phyloP scores from a whole-genome alignment of 2,888 invertebrate species.

The Notodonta dromedarius region DNA sequence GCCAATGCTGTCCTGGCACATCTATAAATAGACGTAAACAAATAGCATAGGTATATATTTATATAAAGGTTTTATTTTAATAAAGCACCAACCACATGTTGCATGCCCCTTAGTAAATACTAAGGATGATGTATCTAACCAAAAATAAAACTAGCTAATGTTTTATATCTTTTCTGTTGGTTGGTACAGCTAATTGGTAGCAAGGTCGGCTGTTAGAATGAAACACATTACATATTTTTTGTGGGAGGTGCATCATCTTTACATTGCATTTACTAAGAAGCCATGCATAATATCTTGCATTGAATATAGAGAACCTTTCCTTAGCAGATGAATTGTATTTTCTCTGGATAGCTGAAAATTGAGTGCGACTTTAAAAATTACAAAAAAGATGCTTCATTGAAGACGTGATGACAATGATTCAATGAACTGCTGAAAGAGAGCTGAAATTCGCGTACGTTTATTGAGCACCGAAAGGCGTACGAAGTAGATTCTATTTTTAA shows the following conservation, averaged over 20 bases:
- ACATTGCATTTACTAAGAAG: too few species aligned
- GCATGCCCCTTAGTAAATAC: too few species aligned
- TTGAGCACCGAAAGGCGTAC: neutral
- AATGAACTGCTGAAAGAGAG: conserved; percentile 1
- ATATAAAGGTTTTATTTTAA: too few species aligned
- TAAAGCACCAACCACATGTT: too few species aligned
- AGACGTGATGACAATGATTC: neutral
- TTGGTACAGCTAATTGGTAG: too few species aligned
- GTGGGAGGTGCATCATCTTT: too few species aligned
- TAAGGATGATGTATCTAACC: too few species aligned
- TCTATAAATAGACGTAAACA: conserved; percentile 24
- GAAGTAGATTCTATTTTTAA: conserved; percentile 3
- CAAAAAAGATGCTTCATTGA: neutral
- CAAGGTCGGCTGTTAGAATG: too few species aligned
- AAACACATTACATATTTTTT: too few species aligned
- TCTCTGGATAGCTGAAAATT: neutral
- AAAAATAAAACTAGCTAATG: too few species aligned
- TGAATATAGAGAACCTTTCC: neutral
- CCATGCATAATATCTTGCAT: too few species aligned
- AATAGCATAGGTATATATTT: neutral
- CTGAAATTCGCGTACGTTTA: neutral
- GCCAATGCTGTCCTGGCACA: conserved; percentile 20
- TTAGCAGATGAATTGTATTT: neutral
- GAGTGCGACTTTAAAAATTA: neutral
- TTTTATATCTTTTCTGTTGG: too few species aligned